Conservation (phyloP, 2,113 vertebrate species). For the Protomyctophum bolini region DNA sequence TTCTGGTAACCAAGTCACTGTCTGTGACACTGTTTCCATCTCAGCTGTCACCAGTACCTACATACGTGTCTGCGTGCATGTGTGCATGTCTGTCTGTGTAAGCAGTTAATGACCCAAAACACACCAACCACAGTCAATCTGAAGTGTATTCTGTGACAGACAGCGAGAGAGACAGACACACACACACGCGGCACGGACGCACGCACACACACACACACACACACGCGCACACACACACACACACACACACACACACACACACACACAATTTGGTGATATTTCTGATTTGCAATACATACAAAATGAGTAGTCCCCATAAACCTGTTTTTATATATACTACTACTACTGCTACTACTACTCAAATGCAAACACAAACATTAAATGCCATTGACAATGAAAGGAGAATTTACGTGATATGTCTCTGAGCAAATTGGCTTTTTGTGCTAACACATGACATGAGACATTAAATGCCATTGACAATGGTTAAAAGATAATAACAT, state of each 20-base stretch:
- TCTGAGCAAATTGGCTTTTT: no score
- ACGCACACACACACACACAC: not conserved
- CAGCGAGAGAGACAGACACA: not conserved
- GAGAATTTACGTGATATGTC: no score
- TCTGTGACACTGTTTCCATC: not conserved
- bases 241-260: not conserved
- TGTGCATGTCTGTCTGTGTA: not conserved
- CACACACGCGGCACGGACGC: not conserved
- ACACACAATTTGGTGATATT: no score
- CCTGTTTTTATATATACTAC: not conserved
- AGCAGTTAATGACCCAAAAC: not conserved
- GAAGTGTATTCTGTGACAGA: not conserved
- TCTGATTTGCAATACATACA: not conserved
- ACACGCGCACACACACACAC: not conserved
- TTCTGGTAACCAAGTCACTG: not conserved
- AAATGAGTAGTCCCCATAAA: not conserved
- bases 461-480: no score
- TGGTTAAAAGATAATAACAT: no score
- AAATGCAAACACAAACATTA: no score
- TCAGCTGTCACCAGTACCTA: not conserved
- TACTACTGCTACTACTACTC: no score
- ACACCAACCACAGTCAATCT: not conserved
- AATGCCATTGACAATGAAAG: no score
- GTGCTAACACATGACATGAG: no score
- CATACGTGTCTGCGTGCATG: not conserved